Evolutionary conservation across 2,113 vertebrate genomes (phyloP).

Genomic region (Ceuthmochares aereus): DNA sequence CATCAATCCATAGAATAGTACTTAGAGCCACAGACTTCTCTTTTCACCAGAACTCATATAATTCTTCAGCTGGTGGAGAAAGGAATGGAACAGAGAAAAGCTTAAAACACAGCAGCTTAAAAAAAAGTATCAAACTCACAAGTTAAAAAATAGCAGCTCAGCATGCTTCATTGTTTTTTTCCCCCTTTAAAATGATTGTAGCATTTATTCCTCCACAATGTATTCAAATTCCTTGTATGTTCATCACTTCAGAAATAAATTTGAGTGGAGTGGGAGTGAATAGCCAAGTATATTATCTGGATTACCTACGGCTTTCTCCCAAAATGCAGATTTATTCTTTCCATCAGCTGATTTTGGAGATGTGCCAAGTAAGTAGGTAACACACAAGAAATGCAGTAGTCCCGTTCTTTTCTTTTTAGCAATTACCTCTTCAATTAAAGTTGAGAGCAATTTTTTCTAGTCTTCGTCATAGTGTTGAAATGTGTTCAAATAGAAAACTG

Average conservation of each 20-base stretch:
- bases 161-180: conserved; percentile 11
- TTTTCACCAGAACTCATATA: background rate
- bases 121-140: background rate
- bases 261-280: conserved; percentile 26
- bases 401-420: background rate
- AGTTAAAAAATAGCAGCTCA: conserved; percentile 36
- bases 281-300: background rate
- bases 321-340: conserved; percentile 20
- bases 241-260: conserved; percentile 40
- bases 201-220: conserved; percentile 24
- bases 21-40: background rate
- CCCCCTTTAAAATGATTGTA: conserved; percentile 26
- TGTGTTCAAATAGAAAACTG: background rate
- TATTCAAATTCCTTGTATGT: conserved; percentile 21
- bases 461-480: background rate
- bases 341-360: background rate
- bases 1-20: background rate
- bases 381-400: background rate
- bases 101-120: background rate
- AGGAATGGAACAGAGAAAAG: background rate
- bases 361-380: background rate
- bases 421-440: conserved; percentile 15
- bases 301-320: conserved; percentile 30
- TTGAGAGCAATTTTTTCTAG: background rate
- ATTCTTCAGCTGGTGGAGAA: background rate